Percentiles rank a stretch among this genome's conserved stretches.
Conservation (phyloP, 1,140 invertebrate species). For the Lepidotrigona ventralis region DNA sequence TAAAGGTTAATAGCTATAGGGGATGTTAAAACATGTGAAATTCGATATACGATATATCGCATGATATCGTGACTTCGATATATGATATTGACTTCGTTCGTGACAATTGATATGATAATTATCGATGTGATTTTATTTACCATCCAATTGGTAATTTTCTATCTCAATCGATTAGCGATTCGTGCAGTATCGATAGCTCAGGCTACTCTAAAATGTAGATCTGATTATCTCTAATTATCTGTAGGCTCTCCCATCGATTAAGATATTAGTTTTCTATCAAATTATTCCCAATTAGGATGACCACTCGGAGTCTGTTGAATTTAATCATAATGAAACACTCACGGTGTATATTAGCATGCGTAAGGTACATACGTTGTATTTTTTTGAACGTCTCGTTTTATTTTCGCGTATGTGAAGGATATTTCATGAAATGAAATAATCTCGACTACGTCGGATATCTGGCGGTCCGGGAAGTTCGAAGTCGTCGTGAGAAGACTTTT, state of each 20-base stretch:
- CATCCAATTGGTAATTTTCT: not conserved
- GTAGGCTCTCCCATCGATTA: not conserved
- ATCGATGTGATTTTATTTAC: not conserved
- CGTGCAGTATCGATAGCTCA: not conserved
- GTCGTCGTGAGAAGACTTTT: not conserved
- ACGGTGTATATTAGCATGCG: no score
- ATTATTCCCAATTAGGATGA: not conserved
- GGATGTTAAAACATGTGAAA: not conserved
- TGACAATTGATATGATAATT: not conserved
- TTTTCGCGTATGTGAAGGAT: not conserved
- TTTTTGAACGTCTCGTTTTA: not conserved
- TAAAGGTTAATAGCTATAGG: not conserved
- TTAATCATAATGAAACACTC: not conserved
- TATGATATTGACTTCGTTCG: no score
- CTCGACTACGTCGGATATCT: no score
- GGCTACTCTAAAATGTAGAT: not conserved
- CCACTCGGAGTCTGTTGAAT: not conserved
- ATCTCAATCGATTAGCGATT: not conserved
- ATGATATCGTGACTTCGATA: not conserved
- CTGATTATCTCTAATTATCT: not conserved
- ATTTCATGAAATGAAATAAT: not conserved
- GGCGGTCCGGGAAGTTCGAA: not conserved
- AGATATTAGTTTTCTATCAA: not conserved
- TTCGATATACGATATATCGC: not conserved
- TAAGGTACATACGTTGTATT: no score